Percentiles rank a stretch among this genome's conserved stretches.
Evolutionary conservation across 2,797 vertebrate species (phyloP).

Genomic region (Ctenochaetus hawaiiensis): DNA sequence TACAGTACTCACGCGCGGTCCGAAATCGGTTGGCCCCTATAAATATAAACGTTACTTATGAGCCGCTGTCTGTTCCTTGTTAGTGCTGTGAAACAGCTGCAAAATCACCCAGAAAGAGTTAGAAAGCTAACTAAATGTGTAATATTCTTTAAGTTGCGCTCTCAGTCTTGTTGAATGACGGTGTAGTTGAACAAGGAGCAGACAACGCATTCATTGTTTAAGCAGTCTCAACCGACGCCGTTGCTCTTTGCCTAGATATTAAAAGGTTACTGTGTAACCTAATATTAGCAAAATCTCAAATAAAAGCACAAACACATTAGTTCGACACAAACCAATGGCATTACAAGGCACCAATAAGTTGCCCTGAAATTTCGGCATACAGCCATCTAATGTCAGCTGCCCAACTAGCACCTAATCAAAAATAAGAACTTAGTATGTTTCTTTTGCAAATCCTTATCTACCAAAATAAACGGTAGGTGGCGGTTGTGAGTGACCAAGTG

Average conservation of each 20-base stretch:
- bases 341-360: too few species aligned
- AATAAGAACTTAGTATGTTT: not conserved
- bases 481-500: constrained; percentile 9
- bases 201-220: not conserved
- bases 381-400: accelerated
- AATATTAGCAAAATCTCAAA: not conserved
- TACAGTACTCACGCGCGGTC: not conserved
- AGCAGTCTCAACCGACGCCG: not conserved
- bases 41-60: too few species aligned
- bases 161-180: not conserved
- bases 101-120: not conserved
- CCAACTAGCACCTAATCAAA: not conserved
- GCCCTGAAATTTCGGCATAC: not conserved
- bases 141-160: not conserved
- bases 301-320: not conserved
- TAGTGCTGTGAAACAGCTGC: not conserved
- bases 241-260: too few species aligned
- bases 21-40: too few species aligned
- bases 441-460: not conserved
- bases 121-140: not conserved
- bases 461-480: constrained; percentile 24
- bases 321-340: not conserved
- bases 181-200: too few species aligned
- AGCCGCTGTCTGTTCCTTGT: too few species aligned
- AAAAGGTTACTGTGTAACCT: too few species aligned